These are phyloP conservation scores for Sphyrna mokarran DNA, from an alignment of 2,113 vertebrate species.

Conservation along the genomic window DNA sequence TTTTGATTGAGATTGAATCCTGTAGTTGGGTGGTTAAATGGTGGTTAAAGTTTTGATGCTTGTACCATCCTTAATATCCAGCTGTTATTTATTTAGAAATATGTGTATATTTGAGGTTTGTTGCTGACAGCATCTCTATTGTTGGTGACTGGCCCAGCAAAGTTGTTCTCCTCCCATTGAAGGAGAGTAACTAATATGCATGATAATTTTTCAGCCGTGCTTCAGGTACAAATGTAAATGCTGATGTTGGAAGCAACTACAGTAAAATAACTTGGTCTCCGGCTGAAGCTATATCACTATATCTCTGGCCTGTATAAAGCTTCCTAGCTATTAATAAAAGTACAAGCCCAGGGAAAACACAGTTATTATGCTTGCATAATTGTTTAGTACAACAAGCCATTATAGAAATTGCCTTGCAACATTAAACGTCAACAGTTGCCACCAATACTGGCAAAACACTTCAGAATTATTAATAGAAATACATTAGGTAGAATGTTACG, in stretches of 20 bases:
- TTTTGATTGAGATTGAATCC: conserved; percentile 14
- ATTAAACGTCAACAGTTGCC: neutral
- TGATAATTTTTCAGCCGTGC: neutral
- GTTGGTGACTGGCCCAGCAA: neutral
- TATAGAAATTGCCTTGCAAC: neutral
- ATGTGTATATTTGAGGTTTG: neutral
- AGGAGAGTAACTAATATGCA: neutral
- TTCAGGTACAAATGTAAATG: neutral
- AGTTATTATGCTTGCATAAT: neutral
- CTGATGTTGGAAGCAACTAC: neutral
- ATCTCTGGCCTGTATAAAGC: neutral
- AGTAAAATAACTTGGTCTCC: neutral
- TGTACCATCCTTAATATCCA: neutral
- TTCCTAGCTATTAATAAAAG: neutral
- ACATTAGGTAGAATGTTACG: no score
- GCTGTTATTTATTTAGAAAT: neutral
- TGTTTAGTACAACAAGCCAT: neutral
- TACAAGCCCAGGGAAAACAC: neutral
- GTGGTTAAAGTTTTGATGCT: neutral
- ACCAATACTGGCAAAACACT: neutral
- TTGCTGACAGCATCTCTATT: neutral
- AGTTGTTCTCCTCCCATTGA: neutral
- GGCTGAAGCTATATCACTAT: neutral
- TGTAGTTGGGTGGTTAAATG: conserved; percentile 9
- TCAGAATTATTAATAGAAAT: neutral